These are phyloP conservation scores for Clarias macrocephalus DNA, from an alignment of 2,113 vertebrate genomes.

Conservation along the genomic window DNA sequence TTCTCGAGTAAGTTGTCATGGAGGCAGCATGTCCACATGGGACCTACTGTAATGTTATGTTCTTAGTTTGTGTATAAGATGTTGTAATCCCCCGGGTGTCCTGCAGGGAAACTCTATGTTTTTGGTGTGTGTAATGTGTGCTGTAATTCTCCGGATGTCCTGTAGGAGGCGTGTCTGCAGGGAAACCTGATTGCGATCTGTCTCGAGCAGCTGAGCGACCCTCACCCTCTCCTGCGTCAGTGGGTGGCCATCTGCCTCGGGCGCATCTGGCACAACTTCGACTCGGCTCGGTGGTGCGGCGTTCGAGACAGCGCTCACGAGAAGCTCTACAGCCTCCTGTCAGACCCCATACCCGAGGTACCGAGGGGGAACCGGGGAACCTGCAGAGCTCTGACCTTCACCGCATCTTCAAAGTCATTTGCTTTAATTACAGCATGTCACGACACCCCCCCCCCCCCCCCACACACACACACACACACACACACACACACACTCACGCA, in stretches of 20 bases:
- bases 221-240: slow-evolving; percentile 91
- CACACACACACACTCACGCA: neutral
- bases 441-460: neutral
- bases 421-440: neutral
- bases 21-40: too few relatives aligned
- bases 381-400: neutral
- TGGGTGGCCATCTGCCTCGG: slow-evolving; percentile 98
- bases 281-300: slow-evolving; percentile 94
- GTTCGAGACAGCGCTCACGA: slow-evolving; percentile 97
- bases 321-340: slow-evolving; percentile 95
- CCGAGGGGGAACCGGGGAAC: neutral
- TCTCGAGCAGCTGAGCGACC: slow-evolving; percentile 94
- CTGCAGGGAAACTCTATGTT: neutral
- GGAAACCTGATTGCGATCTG: slow-evolving; percentile 97
- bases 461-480: too few relatives aligned
- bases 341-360: slow-evolving; percentile 94
- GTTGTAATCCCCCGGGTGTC: too few relatives aligned
- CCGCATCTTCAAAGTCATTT: neutral
- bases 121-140: neutral
- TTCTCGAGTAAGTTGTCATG: too few relatives aligned
- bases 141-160: neutral
- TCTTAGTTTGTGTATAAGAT: too few relatives aligned
- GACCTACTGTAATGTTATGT: too few relatives aligned
- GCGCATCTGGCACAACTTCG: slow-evolving; percentile 98
- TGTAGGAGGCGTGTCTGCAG: slow-evolving; percentile 89